A percentile compares a stretch with the other conserved stretches of the same genome.
Conservation (phyloP, 2,797 vertebrate species). For the Cirrhinus mrigala region DNA sequence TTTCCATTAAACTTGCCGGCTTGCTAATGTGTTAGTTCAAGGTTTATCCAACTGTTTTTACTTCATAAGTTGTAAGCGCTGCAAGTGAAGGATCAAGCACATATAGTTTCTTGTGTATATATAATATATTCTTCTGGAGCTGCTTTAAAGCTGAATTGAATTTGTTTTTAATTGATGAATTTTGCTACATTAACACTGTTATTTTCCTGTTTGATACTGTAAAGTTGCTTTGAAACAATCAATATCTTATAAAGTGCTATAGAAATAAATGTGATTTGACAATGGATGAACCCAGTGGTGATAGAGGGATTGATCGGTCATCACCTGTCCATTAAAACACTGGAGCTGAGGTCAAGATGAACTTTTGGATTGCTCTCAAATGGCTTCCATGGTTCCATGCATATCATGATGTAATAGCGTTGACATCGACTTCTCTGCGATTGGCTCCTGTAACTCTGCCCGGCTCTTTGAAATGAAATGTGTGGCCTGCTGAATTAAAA, state of each 20-base stretch:
- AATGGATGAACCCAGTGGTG: neutral
- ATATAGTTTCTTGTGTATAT: no score
- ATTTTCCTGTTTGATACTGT: neutral
- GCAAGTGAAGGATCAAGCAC: neutral
- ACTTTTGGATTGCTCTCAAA: constrained; percentile 9
- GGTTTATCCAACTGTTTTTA: neutral
- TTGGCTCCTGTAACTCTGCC: constrained; percentile 63
- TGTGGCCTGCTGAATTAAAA: constrained; percentile 76
- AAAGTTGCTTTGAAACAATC: neutral
- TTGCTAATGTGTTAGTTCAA: neutral
- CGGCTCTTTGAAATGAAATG: constrained; percentile 73
- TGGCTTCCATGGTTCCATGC: constrained; percentile 1
- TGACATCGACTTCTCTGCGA: constrained; percentile 56
- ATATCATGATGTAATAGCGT: constrained; percentile 55
- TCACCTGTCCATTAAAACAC: constrained; percentile 38
- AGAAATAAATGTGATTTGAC: neutral
- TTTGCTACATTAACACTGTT: neutral
- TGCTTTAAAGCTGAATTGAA: neutral
- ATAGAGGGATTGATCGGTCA: neutral
- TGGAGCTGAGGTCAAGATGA: neutral
- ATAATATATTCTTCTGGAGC: neutral
- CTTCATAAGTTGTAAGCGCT: neutral
- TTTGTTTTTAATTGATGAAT: neutral
- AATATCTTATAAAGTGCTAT: neutral
- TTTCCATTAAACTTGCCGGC: no score